phyloP scores from a whole-genome alignment of 2,113 vertebrate species.

The Bubalus kerabau region DNA sequence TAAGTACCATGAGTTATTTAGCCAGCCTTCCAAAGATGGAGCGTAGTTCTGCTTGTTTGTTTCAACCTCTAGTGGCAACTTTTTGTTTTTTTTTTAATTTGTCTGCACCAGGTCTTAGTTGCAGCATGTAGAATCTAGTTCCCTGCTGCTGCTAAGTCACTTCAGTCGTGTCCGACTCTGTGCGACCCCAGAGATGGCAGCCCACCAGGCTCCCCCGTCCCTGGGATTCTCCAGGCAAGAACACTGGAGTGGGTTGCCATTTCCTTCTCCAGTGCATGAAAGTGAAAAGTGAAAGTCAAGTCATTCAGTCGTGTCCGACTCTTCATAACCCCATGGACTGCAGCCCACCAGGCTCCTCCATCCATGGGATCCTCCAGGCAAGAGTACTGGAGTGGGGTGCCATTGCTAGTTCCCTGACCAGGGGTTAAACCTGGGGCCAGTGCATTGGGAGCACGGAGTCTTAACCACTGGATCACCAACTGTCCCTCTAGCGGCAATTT shows the following conservation, averaged over 20 bases:
- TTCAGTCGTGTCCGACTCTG: too few species aligned
- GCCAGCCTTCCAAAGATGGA: neutral
- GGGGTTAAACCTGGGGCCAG: neutral
- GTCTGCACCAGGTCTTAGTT: neutral
- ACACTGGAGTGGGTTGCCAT: too few species aligned
- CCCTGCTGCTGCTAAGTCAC: neutral
- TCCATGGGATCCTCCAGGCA: too few species aligned
- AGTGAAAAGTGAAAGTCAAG: too few species aligned
- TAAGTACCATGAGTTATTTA: neutral
- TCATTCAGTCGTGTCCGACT: too few species aligned
- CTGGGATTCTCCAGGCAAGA: too few species aligned
- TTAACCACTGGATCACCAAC: neutral
- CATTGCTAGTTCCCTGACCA: neutral
- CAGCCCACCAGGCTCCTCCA: too few species aligned
- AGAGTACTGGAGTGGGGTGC: too few species aligned
- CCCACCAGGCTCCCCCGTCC: too few species aligned
- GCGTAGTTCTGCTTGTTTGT: neutral
- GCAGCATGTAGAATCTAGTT: neutral
- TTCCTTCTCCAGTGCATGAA: too few species aligned
- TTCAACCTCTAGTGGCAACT: neutral
- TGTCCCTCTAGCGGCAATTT: neutral
- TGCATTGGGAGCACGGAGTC: accelerated
- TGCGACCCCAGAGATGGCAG: too few species aligned
- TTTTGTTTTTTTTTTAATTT: neutral
- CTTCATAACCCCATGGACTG: too few species aligned